Evolutionary conservation across 2,797 vertebrate genomes (phyloP).

Genomic region (Platyrinchus mystaceus): DNA sequence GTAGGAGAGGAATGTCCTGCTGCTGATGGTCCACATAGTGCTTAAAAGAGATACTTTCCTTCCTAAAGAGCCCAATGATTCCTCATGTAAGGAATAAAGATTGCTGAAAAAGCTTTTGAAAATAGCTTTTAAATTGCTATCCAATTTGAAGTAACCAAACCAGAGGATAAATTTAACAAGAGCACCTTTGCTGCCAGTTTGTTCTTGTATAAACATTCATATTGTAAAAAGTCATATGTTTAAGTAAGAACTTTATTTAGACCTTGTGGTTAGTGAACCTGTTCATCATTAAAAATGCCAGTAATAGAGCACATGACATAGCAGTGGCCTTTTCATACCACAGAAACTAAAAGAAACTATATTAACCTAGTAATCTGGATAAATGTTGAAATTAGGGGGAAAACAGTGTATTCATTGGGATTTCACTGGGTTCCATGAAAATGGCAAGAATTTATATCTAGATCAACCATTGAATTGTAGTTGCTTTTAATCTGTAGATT

Average conservation of each 20-base stretch:
- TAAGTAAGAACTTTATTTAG: not conserved
- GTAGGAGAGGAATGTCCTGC: not conserved
- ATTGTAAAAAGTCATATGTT: not conserved
- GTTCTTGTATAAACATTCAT: constrained; percentile 8
- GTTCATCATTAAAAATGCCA: not conserved
- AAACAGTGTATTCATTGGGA: not conserved
- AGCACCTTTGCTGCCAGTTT: not conserved
- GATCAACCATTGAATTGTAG: not conserved
- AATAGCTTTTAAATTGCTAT: not conserved
- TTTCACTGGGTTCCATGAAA: not conserved
- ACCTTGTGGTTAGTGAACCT: not conserved
- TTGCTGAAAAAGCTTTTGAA: not conserved
- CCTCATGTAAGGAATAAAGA: not conserved
- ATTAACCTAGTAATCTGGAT: not conserved
- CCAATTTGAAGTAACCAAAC: not conserved
- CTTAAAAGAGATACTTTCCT: not conserved
- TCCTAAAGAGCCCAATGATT: not conserved
- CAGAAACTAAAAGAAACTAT: not conserved
- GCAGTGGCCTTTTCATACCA: not conserved
- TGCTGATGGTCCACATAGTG: not conserved
- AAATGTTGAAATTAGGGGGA: not conserved
- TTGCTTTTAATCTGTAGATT: not conserved
- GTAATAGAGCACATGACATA: not conserved
- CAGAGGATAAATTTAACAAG: constrained; percentile 18
- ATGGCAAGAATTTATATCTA: not conserved